Conservation (phyloP, 2,113 vertebrate species). For the Cyanocitta stelleri region DNA sequence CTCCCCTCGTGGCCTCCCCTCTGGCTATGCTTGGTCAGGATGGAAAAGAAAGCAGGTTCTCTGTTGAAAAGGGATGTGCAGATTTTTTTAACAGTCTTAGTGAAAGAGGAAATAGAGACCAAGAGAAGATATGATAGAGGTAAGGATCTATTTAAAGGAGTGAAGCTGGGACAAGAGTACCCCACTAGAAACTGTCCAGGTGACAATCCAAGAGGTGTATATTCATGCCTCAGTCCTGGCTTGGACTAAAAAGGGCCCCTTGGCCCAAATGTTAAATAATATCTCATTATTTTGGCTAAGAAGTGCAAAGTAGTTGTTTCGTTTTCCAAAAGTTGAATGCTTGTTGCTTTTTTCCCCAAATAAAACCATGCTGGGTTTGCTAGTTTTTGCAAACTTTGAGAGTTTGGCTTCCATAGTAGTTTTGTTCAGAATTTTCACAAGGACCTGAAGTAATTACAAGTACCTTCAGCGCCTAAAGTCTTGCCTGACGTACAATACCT, state of each 20-base stretch:
- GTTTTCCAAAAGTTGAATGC: background rate
- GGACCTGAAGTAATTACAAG: background rate
- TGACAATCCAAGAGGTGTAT: background rate
- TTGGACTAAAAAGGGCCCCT: background rate
- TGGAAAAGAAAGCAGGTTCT: background rate
- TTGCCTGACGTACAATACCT: background rate
- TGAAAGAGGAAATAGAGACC: background rate
- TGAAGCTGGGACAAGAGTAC: background rate
- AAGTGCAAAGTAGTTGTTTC: background rate
- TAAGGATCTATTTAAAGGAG: background rate
- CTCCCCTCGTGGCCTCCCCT: rapidly evolving
- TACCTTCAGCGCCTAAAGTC: background rate
- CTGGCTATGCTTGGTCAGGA: background rate
- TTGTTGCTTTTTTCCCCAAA: background rate
- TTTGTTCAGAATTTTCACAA: background rate
- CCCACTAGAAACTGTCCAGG: background rate
- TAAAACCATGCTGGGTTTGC: background rate
- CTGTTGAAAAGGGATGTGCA: background rate
- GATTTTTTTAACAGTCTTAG: background rate
- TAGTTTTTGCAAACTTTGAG: background rate
- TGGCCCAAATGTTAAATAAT: background rate
- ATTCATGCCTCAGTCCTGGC: background rate
- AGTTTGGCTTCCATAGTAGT: background rate
- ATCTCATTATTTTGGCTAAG: background rate
- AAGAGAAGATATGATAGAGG: background rate